Conservation (phyloP, 2,888 invertebrate genomes). For the Perizoma affinitatum region DNA sequence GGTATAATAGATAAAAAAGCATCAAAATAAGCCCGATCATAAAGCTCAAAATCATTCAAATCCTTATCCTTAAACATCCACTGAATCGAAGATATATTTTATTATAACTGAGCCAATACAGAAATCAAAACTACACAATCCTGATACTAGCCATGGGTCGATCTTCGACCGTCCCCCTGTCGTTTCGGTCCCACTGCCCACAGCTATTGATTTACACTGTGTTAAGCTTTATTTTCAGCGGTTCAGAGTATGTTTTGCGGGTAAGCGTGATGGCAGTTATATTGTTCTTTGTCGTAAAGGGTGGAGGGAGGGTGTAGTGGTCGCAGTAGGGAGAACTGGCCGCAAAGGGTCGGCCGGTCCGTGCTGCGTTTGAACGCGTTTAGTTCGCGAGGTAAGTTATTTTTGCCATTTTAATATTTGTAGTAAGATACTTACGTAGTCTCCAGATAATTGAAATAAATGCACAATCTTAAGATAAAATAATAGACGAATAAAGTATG, state of each 20-base stretch:
- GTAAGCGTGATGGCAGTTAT: slow-evolving; percentile 47
- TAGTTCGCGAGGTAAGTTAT: no score
- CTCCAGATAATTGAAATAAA: no score
- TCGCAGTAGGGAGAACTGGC: slow-evolving; percentile 80
- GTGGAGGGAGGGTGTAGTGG: slow-evolving; percentile 79
- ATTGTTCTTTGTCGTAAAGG: slow-evolving; percentile 68
- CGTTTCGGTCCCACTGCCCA: slow-evolving; percentile 65
- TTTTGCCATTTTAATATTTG: no score
- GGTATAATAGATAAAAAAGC: slow-evolving; percentile 11
- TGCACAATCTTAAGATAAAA: no score
- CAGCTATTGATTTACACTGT: slow-evolving; percentile 22
- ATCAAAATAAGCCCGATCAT: slow-evolving; percentile 21
- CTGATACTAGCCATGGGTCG: slow-evolving; percentile 72
- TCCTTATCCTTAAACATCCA: slow-evolving; percentile 22
- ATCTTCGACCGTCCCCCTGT: slow-evolving; percentile 68
- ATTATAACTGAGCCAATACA: slow-evolving; percentile 43
- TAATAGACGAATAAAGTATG: no score
- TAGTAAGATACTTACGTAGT: no score
- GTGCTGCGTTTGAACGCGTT: slow-evolving; percentile 63
- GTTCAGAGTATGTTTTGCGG: slow-evolving; percentile 48
- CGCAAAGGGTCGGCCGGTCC: slow-evolving; percentile 77
- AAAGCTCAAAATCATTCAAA: slow-evolving; percentile 22
- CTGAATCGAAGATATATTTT: slow-evolving; percentile 29
- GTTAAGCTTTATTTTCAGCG: slow-evolving; percentile 29
- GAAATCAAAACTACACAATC: slow-evolving; percentile 80